Base-by-base conservation (phyloP, 2,113 vertebrate species). In the Gasterosteus aculeatus region DNA sequence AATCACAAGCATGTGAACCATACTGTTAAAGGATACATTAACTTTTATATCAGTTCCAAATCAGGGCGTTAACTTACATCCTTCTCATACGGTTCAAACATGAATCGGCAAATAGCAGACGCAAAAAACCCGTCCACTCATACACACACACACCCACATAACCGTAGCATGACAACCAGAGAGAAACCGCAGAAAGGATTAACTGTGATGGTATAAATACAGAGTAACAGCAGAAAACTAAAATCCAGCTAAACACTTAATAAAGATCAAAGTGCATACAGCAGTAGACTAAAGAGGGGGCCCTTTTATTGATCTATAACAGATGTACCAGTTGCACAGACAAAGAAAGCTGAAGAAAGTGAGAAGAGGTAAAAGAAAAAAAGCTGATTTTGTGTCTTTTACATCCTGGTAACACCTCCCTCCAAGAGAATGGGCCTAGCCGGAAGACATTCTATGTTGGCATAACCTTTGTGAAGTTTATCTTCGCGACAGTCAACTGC, bases 381-480 rank as follows among this genome's bases (percentile, higher is more conserved):
- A 3, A 35, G 33, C 33, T 35, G 33, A 35, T 4, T 1, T 35
- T 3, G 53, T 42, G 47, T n/a, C 57, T 51, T 41, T 49, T 51
- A 64, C 41, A 41, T 70, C 53, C 11, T 33, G 31, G 16, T 15
- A 54, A 56, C 60, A 47, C 60, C 57, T 56, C 54, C 10, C 47
- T 68, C 29, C 7, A 56, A 73, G 33, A 3, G 31, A 26, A 51
- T 15, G 7, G 35, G 12, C 59, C 42, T 14, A 58, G 47, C 77
- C 59, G 22, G 63, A 69, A 22, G 54, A 72, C 44, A 72, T 57
- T 51, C 18, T 31, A 35, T 58, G 64, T 10, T 54, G 70, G 65
- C 54, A 70, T 60, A 51, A 60, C 56, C 66, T 69, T 65, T 75
- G 56, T 78, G 69, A 60, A 46, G 56, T 60, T 77, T 63, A 69